A percentile compares a stretch with the other conserved stretches of the same genome.
These are phyloP conservation scores for Andrena trimmerana DNA, from an alignment of 2,888 invertebrate genomes.

Conservation along the genomic window DNA sequence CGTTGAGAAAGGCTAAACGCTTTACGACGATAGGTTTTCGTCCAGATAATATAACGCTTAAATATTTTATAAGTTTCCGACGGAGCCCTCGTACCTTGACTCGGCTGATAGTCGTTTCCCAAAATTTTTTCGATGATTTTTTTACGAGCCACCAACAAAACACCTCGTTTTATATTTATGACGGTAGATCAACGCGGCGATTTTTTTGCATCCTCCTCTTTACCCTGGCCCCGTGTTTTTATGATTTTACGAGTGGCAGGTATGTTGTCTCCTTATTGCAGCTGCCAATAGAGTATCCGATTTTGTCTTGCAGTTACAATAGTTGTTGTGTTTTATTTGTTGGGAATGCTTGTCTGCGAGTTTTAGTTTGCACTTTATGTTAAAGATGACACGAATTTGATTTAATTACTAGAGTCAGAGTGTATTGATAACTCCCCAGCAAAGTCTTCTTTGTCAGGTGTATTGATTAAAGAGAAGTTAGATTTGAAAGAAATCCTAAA, in stretches of 20 bases:
- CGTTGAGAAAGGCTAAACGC: slow-evolving; percentile 40
- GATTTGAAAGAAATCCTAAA: background rate
- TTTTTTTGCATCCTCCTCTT: slow-evolving; percentile 13
- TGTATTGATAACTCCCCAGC: too few species aligned
- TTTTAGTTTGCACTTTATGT: too few species aligned
- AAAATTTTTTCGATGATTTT: slow-evolving; percentile 76
- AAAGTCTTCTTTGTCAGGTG: too few species aligned
- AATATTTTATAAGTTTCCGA: slow-evolving; percentile 58
- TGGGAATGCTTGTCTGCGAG: too few species aligned
- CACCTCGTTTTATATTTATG: slow-evolving; percentile 78
- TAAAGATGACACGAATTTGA: too few species aligned
- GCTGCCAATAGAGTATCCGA: slow-evolving; percentile 8
- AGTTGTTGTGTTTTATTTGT: background rate
- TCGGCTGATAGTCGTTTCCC: slow-evolving; percentile 9
- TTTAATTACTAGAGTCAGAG: too few species aligned
- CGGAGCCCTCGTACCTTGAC: slow-evolving; percentile 1
- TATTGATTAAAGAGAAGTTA: background rate
- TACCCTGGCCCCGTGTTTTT: slow-evolving; percentile 14
- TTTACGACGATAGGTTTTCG: slow-evolving; percentile 40
- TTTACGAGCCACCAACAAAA: slow-evolving; percentile 77
- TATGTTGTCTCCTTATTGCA: slow-evolving; percentile 20
- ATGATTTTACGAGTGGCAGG: slow-evolving; percentile 58
- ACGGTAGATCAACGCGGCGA: slow-evolving; percentile 74
- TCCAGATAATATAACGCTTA: slow-evolving; percentile 60
- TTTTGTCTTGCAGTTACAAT: background rate